Evolutionary conservation across 2,113 vertebrate genomes (phyloP).

Genomic region (Zapornia atra): DNA sequence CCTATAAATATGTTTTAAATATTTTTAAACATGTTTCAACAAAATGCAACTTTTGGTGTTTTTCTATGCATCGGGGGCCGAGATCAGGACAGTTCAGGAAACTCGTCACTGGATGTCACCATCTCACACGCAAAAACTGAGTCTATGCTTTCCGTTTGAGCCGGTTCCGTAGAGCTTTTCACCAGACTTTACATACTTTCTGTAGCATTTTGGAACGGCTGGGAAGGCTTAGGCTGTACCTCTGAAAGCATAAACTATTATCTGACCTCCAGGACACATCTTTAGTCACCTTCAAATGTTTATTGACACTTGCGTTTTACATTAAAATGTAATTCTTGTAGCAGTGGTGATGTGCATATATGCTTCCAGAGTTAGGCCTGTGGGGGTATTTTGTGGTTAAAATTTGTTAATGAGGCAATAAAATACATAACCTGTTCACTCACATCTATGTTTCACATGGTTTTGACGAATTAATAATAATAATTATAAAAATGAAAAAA

Average conservation of each 20-base stretch:
- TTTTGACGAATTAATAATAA: neutral
- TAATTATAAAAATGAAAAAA: neutral
- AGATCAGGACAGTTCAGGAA: neutral
- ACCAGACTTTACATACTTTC: neutral
- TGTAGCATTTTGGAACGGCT: neutral
- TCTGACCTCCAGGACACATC: neutral
- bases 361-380: neutral
- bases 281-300: neutral
- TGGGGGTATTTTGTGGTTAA: neutral
- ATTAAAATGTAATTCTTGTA: neutral
- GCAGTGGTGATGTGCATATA: neutral
- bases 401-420: neutral
- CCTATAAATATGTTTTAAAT: neutral
- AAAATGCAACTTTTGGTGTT: neutral
- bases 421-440: rapidly evolving
- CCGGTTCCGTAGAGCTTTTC: neutral
- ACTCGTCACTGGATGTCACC: slow-evolving; percentile 6
- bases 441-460: neutral
- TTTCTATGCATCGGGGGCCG: neutral
- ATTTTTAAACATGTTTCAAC: neutral
- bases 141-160: neutral
- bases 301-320: neutral
- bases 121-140: neutral
- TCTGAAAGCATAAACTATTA: neutral
- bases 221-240: neutral